Percentiles rank a stretch among this genome's conserved stretches.
Conservation (phyloP, 2,797 vertebrate species). For the Saxicola maurus region DNA sequence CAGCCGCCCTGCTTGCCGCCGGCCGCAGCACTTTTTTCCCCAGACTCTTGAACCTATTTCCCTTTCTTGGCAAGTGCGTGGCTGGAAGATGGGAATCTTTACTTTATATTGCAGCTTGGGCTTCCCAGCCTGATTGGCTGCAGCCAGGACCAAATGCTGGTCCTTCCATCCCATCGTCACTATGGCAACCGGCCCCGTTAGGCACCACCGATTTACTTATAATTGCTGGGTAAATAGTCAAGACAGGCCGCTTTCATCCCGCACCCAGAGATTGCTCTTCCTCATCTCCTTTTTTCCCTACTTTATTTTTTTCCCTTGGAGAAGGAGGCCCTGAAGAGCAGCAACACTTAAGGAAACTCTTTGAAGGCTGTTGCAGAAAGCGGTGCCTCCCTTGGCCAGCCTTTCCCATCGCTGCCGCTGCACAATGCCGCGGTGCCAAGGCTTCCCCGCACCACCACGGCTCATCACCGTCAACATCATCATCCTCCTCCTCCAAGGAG, state of each 20-base stretch:
- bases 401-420: not conserved
- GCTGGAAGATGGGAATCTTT: slow-evolving; percentile 91
- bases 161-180: slow-evolving; percentile 89
- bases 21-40: slow-evolving; percentile 77
- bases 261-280: slow-evolving; percentile 12
- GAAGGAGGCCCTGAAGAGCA: slow-evolving; percentile 8
- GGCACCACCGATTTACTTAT: slow-evolving; percentile 84
- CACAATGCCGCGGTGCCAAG: not conserved
- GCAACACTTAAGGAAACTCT: slow-evolving; percentile 33
- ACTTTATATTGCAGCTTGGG: slow-evolving; percentile 90
- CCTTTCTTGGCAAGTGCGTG: slow-evolving; percentile 84
- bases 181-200: slow-evolving; percentile 94
- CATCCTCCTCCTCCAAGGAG: not conserved
- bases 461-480: not conserved
- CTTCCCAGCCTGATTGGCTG: slow-evolving; percentile 90
- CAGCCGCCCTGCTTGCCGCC: slow-evolving; percentile 76
- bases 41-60: slow-evolving; percentile 82
- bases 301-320: not conserved
- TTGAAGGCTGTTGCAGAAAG: not conserved
- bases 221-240: slow-evolving; percentile 80
- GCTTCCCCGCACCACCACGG: accelerated
- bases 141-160: slow-evolving; percentile 90
- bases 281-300: not conserved
- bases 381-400: not conserved
- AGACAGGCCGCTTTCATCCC: slow-evolving; percentile 59